Conservation (phyloP, 2,888 invertebrate genomes). For the Sinopyrophorus schimmeli region DNA sequence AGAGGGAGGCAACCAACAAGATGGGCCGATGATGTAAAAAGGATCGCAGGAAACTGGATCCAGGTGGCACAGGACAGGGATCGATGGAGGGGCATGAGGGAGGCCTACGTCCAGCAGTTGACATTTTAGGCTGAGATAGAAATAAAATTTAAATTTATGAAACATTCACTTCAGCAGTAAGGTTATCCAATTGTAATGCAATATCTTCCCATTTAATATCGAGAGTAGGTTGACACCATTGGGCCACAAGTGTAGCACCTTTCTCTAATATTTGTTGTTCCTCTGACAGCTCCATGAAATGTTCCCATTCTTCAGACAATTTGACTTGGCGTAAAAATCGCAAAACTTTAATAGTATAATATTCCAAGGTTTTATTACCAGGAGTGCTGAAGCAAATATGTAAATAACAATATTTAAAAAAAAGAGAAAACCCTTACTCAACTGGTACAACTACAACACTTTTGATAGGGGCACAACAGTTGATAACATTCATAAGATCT, state of each 20-base stretch:
- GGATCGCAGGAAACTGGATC: no score
- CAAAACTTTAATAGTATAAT: slow-evolving; percentile 62
- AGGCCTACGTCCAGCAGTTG: no score
- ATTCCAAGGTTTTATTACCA: slow-evolving; percentile 61
- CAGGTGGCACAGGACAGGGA: no score
- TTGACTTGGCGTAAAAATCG: slow-evolving; percentile 58
- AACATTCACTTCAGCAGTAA: slow-evolving; percentile 44
- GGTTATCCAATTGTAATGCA: slow-evolving; percentile 51
- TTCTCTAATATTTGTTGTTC: slow-evolving; percentile 59
- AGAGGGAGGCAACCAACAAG: no score
- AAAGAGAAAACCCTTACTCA: slow-evolving; percentile 43
- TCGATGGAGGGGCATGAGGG: no score
- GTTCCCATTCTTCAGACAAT: slow-evolving; percentile 57
- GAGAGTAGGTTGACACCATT: slow-evolving; percentile 65
- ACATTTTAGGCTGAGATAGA: no score
- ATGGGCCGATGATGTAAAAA: no score
- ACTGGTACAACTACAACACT: slow-evolving; percentile 49
- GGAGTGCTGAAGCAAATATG: no score
- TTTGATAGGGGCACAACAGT: slow-evolving; percentile 42
- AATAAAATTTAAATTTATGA: no score
- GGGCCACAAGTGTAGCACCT: slow-evolving; percentile 63
- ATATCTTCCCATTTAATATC: slow-evolving; percentile 54
- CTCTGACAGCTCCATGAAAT: slow-evolving; percentile 54
- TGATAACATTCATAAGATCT: slow-evolving; percentile 52
- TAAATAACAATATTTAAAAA: no score